Base-by-base conservation (phyloP, 2,888 invertebrate genomes). In the Drosophila nr. fundita region DNA sequence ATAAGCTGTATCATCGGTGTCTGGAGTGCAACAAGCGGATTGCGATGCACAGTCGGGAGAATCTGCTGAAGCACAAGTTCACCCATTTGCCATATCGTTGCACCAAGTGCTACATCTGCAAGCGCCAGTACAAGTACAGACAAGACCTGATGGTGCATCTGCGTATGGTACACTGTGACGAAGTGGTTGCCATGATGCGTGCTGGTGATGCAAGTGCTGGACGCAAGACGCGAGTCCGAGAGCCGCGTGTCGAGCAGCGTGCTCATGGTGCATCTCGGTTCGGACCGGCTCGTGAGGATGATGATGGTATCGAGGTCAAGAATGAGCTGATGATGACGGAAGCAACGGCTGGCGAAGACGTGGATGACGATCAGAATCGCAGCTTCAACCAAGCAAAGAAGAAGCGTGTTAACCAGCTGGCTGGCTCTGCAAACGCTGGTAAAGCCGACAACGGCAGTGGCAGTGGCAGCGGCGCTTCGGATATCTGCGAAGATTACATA, bases 61-160 rank as follows among this genome's bases (percentile, higher is more conserved):
- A 91, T 73, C 80, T 91, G 29, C 65, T 91, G 1, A 91, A 91
- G 69, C 91, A 91, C 67, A 91, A 91, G 78, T 91, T 92, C 40
- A 91, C 91, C 7, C 91, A 91, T 82, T 62, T 91, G 61, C 91
- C 91, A 24, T 91, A 83, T 69, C 81, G 92, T 2, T 91, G 92
- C 65, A 88, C 89, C 50, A 91, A 91, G 71, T 91, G 91, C 62
- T 86, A 80, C 66, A 80, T 91, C 10, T 91, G 91, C 60, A 85
- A 89, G 52, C 76, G 92, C 30, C 89, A 91, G 73, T 91, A 91
- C 79, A 91, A 91, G 76, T 91, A 91, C 65, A 85, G 91, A 27
- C 91, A 91, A 67, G 91, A 91, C 71, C 79, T 91, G 34, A 91
- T 91, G 91, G 91, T 91, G 30, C 91, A 91, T 65, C 68, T 91